Conservation (phyloP, 2,113 vertebrate genomes). For the Microtus montanus region DNA sequence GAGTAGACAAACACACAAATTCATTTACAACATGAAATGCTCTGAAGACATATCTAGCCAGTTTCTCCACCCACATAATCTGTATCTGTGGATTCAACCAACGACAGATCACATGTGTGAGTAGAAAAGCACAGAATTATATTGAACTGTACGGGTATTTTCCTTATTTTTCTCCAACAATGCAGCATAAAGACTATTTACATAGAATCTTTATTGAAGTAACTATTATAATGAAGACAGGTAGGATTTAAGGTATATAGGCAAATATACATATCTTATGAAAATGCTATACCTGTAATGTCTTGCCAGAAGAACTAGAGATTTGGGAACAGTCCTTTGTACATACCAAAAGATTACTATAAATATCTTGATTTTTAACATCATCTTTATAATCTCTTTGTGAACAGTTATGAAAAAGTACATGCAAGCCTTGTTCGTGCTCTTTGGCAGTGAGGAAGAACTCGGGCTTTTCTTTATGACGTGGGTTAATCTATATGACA, state of each 20-base stretch:
- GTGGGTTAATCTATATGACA: neutral
- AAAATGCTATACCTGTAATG: neutral
- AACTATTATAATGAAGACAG: neutral
- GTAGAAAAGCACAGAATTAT: neutral
- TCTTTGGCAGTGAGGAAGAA: neutral
- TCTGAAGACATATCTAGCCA: neutral
- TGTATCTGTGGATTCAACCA: neutral
- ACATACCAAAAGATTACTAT: neutral
- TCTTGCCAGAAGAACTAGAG: neutral
- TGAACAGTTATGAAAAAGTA: neutral
- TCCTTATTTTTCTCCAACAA: neutral
- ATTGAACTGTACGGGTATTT: neutral
- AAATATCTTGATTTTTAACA: neutral
- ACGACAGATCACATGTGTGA: neutral
- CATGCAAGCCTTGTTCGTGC: neutral
- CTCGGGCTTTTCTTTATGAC: neutral
- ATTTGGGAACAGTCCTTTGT: neutral
- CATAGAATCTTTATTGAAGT: neutral
- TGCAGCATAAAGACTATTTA: neutral
- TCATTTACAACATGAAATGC: neutral
- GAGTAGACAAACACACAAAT: neutral
- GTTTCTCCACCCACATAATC: neutral
- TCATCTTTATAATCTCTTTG: neutral
- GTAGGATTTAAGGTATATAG: neutral
- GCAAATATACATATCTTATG: neutral